Evolutionary conservation across 1,140 invertebrate species (phyloP).

Genomic region (Caenorhabditis briggsae): DNA sequence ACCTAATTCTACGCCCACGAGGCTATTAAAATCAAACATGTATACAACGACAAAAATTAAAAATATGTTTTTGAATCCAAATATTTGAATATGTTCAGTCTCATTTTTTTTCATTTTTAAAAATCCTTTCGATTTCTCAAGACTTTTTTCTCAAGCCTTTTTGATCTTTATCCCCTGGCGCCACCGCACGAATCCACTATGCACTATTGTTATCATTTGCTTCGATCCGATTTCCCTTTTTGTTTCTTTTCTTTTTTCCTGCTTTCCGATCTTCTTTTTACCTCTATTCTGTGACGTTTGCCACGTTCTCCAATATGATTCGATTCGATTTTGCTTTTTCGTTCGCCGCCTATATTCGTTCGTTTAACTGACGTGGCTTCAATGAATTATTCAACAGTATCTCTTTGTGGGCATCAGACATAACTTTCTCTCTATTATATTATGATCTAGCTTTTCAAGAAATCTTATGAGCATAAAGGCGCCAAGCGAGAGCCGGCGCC

Average conservation of each 20-base stretch:
- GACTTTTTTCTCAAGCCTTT: background rate
- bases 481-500: background rate
- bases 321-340: background rate
- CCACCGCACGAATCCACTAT: background rate
- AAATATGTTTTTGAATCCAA: no score
- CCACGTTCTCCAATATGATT: conserved; percentile 1
- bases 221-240: conserved; percentile 34
- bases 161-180: conserved; percentile 13
- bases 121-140: background rate
- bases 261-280: background rate
- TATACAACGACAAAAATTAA: no score
- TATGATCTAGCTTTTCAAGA: no score
- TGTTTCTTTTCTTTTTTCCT: conserved; percentile 13
- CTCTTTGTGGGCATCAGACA: no score
- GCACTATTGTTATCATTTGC: background rate
- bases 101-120: conserved; percentile 5
- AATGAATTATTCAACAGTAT: no score
- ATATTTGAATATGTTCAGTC: no score
- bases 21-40: no score
- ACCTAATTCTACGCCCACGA: no score
- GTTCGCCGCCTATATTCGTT: background rate
- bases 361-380: background rate
- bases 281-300: conserved; percentile 29
- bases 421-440: no score
- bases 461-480: no score